These are phyloP conservation scores for Eupithecia vulgata DNA, from an alignment of 2,888 invertebrate species.

Conservation along the genomic window DNA sequence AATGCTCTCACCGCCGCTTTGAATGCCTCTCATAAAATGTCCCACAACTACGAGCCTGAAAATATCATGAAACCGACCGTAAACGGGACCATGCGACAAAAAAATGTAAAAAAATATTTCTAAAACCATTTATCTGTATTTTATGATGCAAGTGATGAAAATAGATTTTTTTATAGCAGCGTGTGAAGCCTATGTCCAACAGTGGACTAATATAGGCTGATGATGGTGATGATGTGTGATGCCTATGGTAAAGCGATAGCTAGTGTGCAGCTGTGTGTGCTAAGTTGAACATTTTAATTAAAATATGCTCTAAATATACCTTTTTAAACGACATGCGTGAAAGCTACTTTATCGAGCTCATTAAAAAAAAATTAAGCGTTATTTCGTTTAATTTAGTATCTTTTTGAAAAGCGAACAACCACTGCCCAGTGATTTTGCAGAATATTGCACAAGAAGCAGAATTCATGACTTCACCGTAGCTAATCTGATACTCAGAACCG, in stretches of 20 bases:
- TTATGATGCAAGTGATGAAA: background rate
- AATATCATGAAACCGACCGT: background rate
- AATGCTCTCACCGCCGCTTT: slow-evolving; percentile 3
- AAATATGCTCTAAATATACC: background rate
- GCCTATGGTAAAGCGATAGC: background rate
- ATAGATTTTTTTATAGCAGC: background rate
- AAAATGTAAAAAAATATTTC: background rate
- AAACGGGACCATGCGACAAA: background rate
- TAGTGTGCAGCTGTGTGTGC: too few species aligned
- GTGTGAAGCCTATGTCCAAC: too few species aligned
- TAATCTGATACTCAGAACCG: slow-evolving; percentile 24
- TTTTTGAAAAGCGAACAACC: background rate
- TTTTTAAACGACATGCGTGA: background rate
- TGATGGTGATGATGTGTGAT: too few species aligned
- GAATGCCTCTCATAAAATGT: slow-evolving; percentile 7
- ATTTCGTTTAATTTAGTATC: background rate
- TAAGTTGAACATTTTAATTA: background rate
- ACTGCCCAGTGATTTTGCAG: background rate
- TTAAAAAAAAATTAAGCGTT: background rate
- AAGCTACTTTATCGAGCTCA: background rate
- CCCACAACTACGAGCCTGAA: background rate
- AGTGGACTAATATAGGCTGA: too few species aligned
- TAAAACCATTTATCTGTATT: background rate
- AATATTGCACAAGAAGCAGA: background rate
- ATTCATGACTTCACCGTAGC: background rate